Percentiles rank a stretch among this genome's conserved stretches.
Evolutionary conservation across 2,113 vertebrate genomes (phyloP).

Genomic region (Etheostoma spectabile): DNA sequence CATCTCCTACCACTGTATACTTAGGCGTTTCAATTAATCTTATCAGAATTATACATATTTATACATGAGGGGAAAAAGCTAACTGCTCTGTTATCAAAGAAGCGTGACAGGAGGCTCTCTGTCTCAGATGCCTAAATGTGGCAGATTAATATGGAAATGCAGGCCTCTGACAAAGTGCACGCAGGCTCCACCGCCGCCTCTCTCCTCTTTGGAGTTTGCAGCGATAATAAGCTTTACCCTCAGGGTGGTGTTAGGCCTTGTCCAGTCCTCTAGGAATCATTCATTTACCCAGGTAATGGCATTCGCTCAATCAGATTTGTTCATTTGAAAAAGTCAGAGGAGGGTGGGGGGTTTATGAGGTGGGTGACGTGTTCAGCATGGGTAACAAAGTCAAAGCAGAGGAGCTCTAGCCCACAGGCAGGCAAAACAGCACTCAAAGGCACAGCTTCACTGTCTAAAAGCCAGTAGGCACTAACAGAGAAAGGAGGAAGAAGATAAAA

Average conservation of each 20-base stretch:
- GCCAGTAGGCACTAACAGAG: not conserved
- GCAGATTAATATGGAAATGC: conserved; percentile 84
- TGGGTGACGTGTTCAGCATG: conserved; percentile 69
- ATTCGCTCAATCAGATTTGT: conserved; percentile 82
- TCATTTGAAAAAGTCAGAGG: conserved; percentile 76
- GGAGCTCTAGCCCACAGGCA: conserved; percentile 37
- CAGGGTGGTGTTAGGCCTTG: conserved; percentile 75
- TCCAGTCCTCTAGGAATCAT: conserved; percentile 81
- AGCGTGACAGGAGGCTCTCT: conserved; percentile 71
- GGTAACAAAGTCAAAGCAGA: conserved; percentile 56
- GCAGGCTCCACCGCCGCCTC: conserved; percentile 57
- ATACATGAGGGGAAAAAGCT: conserved; percentile 79
- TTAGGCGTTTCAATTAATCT: conserved; percentile 84
- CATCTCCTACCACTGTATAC: conserved; percentile 75
- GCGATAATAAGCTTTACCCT: conserved; percentile 82
- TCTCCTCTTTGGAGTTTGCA: conserved; percentile 70
- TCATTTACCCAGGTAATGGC: conserved; percentile 84
- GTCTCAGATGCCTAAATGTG: conserved; percentile 78
- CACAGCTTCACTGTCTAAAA: conserved; percentile 42
- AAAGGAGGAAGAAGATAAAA: conserved; percentile 27
- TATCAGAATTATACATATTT: conserved; percentile 86
- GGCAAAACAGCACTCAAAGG: conserved; percentile 18
- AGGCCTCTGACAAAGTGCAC: conserved; percentile 72
- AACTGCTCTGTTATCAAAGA: conserved; percentile 79
- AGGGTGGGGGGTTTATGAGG: conserved; percentile 66